phyloP scores from a whole-genome alignment of 2,797 vertebrate genomes.

The Microctenopoma stevenorrisi region DNA sequence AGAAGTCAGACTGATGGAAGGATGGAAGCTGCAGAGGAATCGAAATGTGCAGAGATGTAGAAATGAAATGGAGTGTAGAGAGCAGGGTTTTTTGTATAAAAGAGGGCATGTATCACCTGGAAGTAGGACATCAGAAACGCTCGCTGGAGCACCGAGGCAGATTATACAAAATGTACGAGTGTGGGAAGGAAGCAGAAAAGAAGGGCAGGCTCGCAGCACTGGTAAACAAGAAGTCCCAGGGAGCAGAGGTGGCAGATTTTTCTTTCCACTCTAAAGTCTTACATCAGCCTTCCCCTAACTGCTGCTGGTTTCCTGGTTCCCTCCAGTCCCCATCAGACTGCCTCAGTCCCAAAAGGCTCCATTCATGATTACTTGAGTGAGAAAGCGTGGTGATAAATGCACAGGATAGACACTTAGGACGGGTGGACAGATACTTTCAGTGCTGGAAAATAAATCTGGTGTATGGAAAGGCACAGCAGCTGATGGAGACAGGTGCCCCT shows the following conservation, averaged over 20 bases:
- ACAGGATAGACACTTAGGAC: slow-evolving; percentile 22
- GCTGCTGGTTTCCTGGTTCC: slow-evolving; percentile 67
- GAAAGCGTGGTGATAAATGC: slow-evolving; percentile 43
- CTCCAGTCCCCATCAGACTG: slow-evolving; percentile 37
- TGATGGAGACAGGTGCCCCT: background rate
- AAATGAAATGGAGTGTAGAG: background rate
- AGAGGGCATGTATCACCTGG: slow-evolving; percentile 10
- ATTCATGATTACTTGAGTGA: slow-evolving; percentile 57
- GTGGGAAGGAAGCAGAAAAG: slow-evolving; percentile 43
- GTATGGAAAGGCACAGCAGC: background rate
- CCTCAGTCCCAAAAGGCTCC: slow-evolving; percentile 51
- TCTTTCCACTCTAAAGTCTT: slow-evolving; percentile 64
- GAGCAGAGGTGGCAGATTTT: slow-evolving; percentile 54
- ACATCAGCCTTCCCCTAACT: slow-evolving; percentile 58
- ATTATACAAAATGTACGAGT: slow-evolving; percentile 19
- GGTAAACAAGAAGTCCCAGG: slow-evolving; percentile 78
- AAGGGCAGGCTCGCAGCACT: slow-evolving; percentile 17
- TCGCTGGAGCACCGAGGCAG: slow-evolving; percentile 4
- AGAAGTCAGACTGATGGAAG: slow-evolving; percentile 1
- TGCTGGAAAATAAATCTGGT: slow-evolving; percentile 19
- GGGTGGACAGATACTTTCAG: slow-evolving; percentile 5
- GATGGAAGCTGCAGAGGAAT: background rate
- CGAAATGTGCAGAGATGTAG: slow-evolving; percentile 16
- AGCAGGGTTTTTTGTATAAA: slow-evolving; percentile 19
- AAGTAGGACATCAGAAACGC: slow-evolving; percentile 10